Evolutionary conservation across 2,888 invertebrate genomes (phyloP).

Genomic region (Ormia ochracea): DNA sequence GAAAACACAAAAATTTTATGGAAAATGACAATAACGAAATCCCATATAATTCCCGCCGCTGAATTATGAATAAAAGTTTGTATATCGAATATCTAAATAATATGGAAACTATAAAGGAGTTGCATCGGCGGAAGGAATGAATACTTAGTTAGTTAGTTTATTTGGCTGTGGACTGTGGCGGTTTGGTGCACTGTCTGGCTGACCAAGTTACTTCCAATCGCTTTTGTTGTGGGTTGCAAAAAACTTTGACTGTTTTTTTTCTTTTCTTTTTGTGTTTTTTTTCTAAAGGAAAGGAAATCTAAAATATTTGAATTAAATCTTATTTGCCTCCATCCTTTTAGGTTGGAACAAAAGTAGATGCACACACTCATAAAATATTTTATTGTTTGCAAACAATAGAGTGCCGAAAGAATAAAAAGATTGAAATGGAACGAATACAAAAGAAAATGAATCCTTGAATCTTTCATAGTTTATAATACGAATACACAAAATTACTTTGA

Average conservation of each 20-base stretch:
- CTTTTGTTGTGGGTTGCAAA: slow-evolving; percentile 37
- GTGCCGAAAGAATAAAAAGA: neutral
- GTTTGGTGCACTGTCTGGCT: slow-evolving; percentile 20
- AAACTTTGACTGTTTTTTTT: slow-evolving; percentile 21
- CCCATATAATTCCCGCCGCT: neutral
- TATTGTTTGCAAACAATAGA: slow-evolving; percentile 42
- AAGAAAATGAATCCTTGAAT: slow-evolving; percentile 10
- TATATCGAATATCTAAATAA: neutral
- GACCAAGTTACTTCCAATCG: slow-evolving; percentile 41
- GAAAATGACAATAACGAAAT: neutral
- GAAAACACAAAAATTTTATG: neutral
- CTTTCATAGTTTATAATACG: slow-evolving; percentile 4
- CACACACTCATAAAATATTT: neutral
- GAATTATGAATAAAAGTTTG: slow-evolving; percentile 1
- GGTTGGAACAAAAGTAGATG: neutral
- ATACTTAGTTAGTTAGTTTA: neutral
- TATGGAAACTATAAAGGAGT: neutral
- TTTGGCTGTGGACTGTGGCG: neutral
- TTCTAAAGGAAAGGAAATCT: neutral
- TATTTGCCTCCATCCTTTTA: slow-evolving; percentile 2
- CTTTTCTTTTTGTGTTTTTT: too few relatives aligned
- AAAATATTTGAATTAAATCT: slow-evolving; percentile 35
- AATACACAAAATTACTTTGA: slow-evolving; percentile 47
- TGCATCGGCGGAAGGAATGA: neutral
- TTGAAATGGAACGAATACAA: slow-evolving; percentile 1